Evolutionary conservation across 2,888 invertebrate genomes (phyloP), one percentile per base, ranked within the genome.

Genomic region (Pammene fasciana): DNA sequence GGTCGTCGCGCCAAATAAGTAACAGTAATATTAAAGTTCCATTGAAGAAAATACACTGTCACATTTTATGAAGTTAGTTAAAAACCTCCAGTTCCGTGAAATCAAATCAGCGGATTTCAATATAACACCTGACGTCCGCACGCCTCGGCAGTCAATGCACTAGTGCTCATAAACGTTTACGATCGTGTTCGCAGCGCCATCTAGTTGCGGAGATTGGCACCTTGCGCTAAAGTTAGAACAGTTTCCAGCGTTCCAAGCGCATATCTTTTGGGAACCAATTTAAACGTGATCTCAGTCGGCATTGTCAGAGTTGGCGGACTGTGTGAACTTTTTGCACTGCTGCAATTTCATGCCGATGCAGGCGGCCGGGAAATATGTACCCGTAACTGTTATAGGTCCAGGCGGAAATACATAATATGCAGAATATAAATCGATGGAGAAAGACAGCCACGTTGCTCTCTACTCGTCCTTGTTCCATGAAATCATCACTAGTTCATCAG

Each of bases 151-250:
- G 81, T 75, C 79, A 70, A 74, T 75, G 72, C 77, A 78, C 77
- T 78, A 84, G 76, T 83, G 78, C 75, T 78, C 75, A 79, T 90
- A 86, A 89, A 89, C 74, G 73, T 89, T 90, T 90, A 91, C 83
- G 86, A 86, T 56, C 83, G 68, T 85, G 83, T 86, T 79, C 71
- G 78, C 75, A 84, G 71, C 82, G 87, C 87, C 89, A 90, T 88
- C 90, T 89, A 85, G 80, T 73, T 72, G 75, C 83, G 82, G 84
- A 88, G 87, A 90, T 88, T 88, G 88, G 84, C 82, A 85, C 81
- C 84, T 82, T 78, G 74, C 75, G 75, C 75, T 82, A 84, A 87
- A 86, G 79, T 83, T 78, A 74, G 75, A 80, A 77, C 78, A 80
- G 78, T 80, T 75, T 16, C 8, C 26, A 57, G 9, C 16, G 52